Evolutionary conservation across 1,140 invertebrate species (phyloP).

Genomic region (Dendroctonus valens): DNA sequence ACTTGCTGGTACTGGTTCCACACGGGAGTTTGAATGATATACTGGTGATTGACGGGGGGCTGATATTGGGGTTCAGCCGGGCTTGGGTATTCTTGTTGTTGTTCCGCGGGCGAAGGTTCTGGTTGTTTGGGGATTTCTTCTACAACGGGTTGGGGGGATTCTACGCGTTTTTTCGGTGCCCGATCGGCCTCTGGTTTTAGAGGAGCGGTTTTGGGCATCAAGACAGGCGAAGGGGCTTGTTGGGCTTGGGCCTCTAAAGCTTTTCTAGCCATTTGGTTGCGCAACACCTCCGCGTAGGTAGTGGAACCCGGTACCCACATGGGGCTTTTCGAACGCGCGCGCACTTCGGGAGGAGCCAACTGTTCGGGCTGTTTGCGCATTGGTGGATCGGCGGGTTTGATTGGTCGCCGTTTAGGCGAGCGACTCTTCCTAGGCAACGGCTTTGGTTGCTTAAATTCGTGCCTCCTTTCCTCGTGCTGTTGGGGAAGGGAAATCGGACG

Average conservation of each 20-base stretch:
- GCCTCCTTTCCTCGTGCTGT: neutral
- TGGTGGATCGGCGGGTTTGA: constrained; percentile 1
- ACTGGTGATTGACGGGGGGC: constrained; percentile 8
- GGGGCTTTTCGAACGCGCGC: constrained; percentile 64
- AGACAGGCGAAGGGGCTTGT: no score
- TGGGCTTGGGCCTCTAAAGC: neutral
- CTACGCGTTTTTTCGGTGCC: no score
- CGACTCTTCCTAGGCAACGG: constrained; percentile 45
- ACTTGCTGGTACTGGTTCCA: constrained; percentile 37
- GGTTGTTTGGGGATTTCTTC: neutral
- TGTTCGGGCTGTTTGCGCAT: neutral
- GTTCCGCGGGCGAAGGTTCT: neutral
- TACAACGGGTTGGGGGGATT: neutral
- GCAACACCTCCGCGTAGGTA: constrained; percentile 75
- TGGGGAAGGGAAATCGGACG: constrained; percentile 1
- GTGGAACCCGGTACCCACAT: constrained; percentile 70
- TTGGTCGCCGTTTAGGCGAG: constrained; percentile 38
- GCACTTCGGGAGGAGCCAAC: constrained; percentile 3
- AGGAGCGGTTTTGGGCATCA: no score
- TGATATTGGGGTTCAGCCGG: neutral
- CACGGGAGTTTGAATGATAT: constrained; percentile 20
- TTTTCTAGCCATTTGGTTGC: constrained; percentile 51
- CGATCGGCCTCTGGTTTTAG: no score
- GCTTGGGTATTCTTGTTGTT: neutral
- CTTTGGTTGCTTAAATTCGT: constrained; percentile 9